phyloP scores from a whole-genome alignment of 1,140 invertebrate species.

The Ptiloglossa arizonensis region DNA sequence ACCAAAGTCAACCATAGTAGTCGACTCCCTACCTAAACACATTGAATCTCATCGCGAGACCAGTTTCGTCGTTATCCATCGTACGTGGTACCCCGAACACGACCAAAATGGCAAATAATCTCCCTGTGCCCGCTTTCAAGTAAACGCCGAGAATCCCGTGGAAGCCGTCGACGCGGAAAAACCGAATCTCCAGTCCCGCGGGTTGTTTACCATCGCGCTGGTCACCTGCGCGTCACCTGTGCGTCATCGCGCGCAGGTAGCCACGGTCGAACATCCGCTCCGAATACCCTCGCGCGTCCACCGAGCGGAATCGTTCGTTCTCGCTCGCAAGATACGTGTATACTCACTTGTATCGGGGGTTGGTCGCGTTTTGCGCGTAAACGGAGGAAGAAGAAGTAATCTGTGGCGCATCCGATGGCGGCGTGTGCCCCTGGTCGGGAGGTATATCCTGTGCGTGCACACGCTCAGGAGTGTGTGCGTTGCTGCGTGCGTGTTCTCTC shows the following conservation, averaged over 20 bases:
- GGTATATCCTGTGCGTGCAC: background rate
- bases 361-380: conserved; percentile 62
- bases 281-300: conserved; percentile 19
- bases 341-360: conserved; percentile 73
- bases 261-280: conserved; percentile 39
- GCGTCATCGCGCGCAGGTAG: conserved; percentile 59
- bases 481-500: background rate
- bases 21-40: too few relatives aligned
- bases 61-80: too few relatives aligned
- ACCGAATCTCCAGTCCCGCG: too few relatives aligned
- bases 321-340: too few relatives aligned
- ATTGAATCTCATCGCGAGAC: too few relatives aligned
- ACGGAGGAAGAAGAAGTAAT: conserved; percentile 48
- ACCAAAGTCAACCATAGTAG: too few relatives aligned
- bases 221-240: conserved; percentile 64
- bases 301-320: too few relatives aligned
- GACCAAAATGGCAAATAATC: too few relatives aligned
- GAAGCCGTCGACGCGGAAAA: background rate
- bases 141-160: too few relatives aligned
- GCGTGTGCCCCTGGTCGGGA: background rate
- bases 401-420: conserved; percentile 34
- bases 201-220: conserved; percentile 47
- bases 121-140: too few relatives aligned
- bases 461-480: background rate
- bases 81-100: too few relatives aligned